Conservation (phyloP, 2,888 invertebrate species). For the Dasypogon diadema region DNA sequence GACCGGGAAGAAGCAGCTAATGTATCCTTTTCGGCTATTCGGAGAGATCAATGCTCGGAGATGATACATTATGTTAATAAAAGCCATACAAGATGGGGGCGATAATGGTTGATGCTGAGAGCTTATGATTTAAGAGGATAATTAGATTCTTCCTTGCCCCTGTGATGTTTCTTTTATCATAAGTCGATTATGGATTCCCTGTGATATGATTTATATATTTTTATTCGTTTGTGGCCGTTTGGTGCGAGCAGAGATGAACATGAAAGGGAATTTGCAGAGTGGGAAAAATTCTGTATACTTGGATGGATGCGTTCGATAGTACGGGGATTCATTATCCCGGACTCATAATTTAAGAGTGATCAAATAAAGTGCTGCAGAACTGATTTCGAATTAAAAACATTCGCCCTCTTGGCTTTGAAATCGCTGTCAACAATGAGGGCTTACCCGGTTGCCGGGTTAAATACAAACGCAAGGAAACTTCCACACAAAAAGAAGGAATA, state of each 20-base stretch:
- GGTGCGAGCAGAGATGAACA: slow-evolving; percentile 11
- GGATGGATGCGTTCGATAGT: too few relatives aligned
- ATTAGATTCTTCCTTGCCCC: slow-evolving; percentile 48
- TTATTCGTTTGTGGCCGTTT: slow-evolving; percentile 31
- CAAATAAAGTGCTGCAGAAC: slow-evolving; percentile 20
- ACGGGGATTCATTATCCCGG: not conserved
- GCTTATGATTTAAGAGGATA: slow-evolving; percentile 53
- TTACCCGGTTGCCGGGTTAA: slow-evolving; percentile 14
- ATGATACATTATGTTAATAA: slow-evolving; percentile 56
- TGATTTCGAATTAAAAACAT: slow-evolving; percentile 48
- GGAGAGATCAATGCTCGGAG: slow-evolving; percentile 40
- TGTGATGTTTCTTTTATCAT: slow-evolving; percentile 49
- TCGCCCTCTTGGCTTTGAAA: slow-evolving; percentile 34
- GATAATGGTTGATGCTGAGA: slow-evolving; percentile 51
- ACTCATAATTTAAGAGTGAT: slow-evolving; percentile 17
- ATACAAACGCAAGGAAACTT: slow-evolving; percentile 12
- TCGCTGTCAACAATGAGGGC: slow-evolving; percentile 14
- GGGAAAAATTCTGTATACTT: not conserved
- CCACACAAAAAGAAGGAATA: slow-evolving; percentile 20
- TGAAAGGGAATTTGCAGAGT: not conserved
- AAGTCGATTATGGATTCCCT: slow-evolving; percentile 53
- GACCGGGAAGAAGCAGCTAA: not conserved
- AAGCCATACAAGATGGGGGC: slow-evolving; percentile 49
- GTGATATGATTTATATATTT: slow-evolving; percentile 48
- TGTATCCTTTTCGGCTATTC: slow-evolving; percentile 23